These are phyloP conservation scores for Triops cancriformis DNA, from an alignment of 1,140 invertebrate species.

Conservation along the genomic window DNA sequence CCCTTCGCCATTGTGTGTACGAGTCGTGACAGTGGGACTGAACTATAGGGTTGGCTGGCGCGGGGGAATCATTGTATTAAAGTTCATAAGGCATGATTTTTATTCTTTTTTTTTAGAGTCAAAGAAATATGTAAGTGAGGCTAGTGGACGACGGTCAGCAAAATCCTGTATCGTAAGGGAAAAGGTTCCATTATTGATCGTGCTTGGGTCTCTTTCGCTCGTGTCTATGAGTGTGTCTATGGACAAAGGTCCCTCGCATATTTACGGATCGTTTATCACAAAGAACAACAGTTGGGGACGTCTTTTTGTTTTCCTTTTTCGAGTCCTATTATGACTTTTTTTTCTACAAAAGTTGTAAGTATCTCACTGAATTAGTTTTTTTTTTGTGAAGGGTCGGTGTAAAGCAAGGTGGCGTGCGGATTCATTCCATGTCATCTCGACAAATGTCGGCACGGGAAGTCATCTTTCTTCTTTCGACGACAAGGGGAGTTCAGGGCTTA, in stretches of 20 bases:
- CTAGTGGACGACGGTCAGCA: not conserved
- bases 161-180: not conserved
- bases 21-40: not conserved
- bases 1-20: not conserved
- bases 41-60: not conserved
- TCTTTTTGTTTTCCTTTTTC: not conserved
- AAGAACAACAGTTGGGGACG: not conserved
- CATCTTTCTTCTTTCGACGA: not conserved
- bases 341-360: not conserved
- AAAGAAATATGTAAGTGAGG: not conserved
- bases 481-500: no score
- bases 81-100: not conserved
- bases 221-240: not conserved
- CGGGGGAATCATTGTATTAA: not conserved
- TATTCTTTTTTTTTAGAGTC: not conserved
- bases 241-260: conserved; percentile 12
- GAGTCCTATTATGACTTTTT: not conserved
- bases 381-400: not conserved
- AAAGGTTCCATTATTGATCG: not conserved
- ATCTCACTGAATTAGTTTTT: not conserved
- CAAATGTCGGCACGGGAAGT: not conserved
- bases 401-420: conserved; percentile 8
- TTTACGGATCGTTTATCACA: conserved; percentile 10
- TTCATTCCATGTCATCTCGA: conserved; percentile 7
- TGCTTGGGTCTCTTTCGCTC: not conserved